These are phyloP conservation scores for Apis dorsata DNA, from an alignment of 1,140 invertebrate genomes.

Conservation along the genomic window DNA sequence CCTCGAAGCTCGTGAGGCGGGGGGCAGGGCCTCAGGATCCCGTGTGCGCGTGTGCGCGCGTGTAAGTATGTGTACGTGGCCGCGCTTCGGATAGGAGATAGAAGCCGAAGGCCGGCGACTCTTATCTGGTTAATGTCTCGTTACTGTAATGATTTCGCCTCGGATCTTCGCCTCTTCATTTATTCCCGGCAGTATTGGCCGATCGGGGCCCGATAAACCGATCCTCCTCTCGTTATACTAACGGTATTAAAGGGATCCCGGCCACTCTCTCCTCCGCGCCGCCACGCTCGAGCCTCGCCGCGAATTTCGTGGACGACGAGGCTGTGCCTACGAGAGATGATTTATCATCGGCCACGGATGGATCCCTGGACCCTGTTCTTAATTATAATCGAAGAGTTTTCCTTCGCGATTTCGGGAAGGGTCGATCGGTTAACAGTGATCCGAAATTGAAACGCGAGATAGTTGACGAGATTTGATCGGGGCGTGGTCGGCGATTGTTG, in stretches of 20 bases:
- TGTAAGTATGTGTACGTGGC: not conserved
- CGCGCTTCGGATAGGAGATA: conserved; percentile 51
- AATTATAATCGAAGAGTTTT: conserved; percentile 57
- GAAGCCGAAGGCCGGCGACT: conserved; percentile 56
- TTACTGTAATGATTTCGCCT: conserved; percentile 68
- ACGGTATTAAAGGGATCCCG: conserved; percentile 59
- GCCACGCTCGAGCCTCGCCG: conserved; percentile 31
- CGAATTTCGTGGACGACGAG: conserved; percentile 60
- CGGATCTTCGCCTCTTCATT: conserved; percentile 67
- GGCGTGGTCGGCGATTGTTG: not conserved
- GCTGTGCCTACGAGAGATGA: conserved; percentile 54
- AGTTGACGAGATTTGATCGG: conserved; percentile 1
- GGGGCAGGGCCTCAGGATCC: not conserved
- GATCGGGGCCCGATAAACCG: conserved; percentile 59
- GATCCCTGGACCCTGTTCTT: conserved; percentile 56
- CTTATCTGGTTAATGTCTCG: conserved; percentile 69
- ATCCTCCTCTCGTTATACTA: conserved; percentile 64
- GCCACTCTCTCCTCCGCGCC: not conserved
- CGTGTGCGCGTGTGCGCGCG: not conserved
- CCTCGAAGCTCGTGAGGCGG: conserved; percentile 18
- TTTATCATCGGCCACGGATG: conserved; percentile 51
- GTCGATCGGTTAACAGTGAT: conserved; percentile 19
- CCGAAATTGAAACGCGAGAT: not conserved
- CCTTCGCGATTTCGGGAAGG: not conserved
- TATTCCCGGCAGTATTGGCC: conserved; percentile 65